Conservation (phyloP, 1,140 invertebrate species). For the Drosophila insularis region DNA sequence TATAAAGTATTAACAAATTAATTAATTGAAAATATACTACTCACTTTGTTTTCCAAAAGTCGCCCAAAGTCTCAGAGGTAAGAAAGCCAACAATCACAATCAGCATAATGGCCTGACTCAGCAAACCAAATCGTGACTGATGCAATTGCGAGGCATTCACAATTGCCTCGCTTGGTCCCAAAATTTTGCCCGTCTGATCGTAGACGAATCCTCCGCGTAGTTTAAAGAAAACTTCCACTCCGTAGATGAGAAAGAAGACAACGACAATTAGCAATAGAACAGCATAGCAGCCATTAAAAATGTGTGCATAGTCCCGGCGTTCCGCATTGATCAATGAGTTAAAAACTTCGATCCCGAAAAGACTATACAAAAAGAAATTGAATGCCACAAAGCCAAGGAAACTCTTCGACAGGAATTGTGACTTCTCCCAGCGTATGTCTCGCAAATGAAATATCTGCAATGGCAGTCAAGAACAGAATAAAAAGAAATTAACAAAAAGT, state of each 20-base stretch:
- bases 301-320: constrained; percentile 84
- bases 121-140: constrained; percentile 93
- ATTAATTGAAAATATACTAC: constrained; percentile 45
- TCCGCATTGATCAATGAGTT: constrained; percentile 72
- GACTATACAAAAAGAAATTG: constrained; percentile 93
- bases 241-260: constrained; percentile 96
- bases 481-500: constrained; percentile 6
- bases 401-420: constrained; percentile 95
- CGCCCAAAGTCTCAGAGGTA: constrained; percentile 93
- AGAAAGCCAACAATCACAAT: constrained; percentile 94
- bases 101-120: constrained; percentile 93
- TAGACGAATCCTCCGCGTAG: constrained; percentile 85
- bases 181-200: constrained; percentile 72
- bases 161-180: constrained; percentile 82
- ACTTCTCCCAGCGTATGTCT: constrained; percentile 92
- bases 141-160: constrained; percentile 94
- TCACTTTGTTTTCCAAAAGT: constrained; percentile 96
- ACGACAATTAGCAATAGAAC: constrained; percentile 94
- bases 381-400: constrained; percentile 95
- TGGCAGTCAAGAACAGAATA: constrained; percentile 45
- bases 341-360: constrained; percentile 91
- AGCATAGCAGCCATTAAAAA: constrained; percentile 96
- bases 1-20: neutral
- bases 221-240: constrained; percentile 97
- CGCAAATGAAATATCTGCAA: constrained; percentile 94